Conservation (phyloP, 2,113 vertebrate genomes). For the Polyodon spathula region DNA sequence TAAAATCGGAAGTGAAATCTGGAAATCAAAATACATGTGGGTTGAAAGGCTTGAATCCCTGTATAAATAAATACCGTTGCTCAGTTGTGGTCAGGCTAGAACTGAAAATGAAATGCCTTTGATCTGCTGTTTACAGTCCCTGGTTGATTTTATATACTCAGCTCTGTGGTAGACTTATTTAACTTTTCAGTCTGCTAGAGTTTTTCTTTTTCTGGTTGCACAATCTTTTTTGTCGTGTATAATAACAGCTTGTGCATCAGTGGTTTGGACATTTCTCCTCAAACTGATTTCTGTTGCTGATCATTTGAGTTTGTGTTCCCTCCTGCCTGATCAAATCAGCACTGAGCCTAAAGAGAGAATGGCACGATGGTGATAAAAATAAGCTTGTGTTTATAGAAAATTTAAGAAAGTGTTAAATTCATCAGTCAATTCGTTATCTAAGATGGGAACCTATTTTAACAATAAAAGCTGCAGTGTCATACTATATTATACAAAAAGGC, state of each 20-base stretch:
- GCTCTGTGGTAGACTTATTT: constrained; percentile 7
- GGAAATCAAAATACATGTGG: constrained; percentile 32
- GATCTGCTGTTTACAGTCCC: constrained; percentile 7
- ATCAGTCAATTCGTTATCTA: no score
- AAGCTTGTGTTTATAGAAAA: background rate
- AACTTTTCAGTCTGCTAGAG: background rate
- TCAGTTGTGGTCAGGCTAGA: constrained; percentile 30
- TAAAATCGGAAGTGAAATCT: constrained; percentile 47
- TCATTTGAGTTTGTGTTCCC: background rate
- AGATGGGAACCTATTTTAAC: no score
- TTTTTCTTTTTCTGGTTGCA: constrained; percentile 8
- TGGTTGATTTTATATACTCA: constrained; percentile 13
- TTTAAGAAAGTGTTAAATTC: background rate
- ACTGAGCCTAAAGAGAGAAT: background rate
- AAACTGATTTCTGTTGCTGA: background rate
- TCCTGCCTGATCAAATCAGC: background rate
- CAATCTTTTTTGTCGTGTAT: constrained; percentile 20
- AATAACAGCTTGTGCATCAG: constrained; percentile 31
- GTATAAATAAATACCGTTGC: constrained; percentile 25
- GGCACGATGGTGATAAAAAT: background rate
- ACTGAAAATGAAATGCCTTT: constrained; percentile 25
- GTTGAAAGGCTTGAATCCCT: constrained; percentile 26
- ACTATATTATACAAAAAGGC: no score
- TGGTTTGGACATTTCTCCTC: constrained; percentile 11
- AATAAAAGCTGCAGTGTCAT: no score